phyloP scores from a whole-genome alignment of 2,113 vertebrate species.

The Phaethon lepturus region DNA sequence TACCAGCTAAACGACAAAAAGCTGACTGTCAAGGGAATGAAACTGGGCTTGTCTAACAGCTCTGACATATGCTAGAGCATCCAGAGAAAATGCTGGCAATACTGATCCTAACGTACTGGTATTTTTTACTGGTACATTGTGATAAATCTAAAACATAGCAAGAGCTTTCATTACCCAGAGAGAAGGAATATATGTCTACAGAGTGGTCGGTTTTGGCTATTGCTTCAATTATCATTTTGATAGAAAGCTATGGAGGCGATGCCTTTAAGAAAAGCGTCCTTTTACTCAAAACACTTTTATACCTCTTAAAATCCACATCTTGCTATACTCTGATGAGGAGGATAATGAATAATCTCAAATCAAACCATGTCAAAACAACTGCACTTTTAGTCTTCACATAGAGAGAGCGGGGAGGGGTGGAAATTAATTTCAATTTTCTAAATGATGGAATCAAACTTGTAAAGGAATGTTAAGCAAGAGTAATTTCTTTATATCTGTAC shows the following conservation, averaged over 20 bases:
- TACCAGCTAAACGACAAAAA: not conserved
- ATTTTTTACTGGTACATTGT: not conserved
- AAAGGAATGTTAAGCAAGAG: not conserved
- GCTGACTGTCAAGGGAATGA: not conserved
- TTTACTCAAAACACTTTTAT: not conserved
- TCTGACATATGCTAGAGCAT: not conserved
- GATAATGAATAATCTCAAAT: constrained; percentile 25
- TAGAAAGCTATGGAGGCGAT: not conserved
- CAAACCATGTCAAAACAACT: not conserved
- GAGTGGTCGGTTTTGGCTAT: not conserved
- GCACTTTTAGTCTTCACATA: not conserved
- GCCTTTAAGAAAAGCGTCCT: not conserved
- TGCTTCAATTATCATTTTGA: not conserved
- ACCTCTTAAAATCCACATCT: not conserved
- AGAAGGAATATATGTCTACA: not conserved
- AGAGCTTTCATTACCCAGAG: not conserved
- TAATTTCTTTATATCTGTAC: not conserved
- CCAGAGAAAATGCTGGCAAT: not conserved
- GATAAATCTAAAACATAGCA: not conserved
- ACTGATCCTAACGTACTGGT: too few relatives aligned
- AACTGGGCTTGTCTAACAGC: not conserved
- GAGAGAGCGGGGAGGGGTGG: accelerated
- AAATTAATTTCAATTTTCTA: not conserved
- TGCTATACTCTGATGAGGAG: not conserved
- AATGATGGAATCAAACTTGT: not conserved